A percentile compares a stretch with the other conserved stretches of the same genome.
phyloP scores from a whole-genome alignment of 2,888 invertebrate genomes.

The Eumacrocentrus americanus region DNA sequence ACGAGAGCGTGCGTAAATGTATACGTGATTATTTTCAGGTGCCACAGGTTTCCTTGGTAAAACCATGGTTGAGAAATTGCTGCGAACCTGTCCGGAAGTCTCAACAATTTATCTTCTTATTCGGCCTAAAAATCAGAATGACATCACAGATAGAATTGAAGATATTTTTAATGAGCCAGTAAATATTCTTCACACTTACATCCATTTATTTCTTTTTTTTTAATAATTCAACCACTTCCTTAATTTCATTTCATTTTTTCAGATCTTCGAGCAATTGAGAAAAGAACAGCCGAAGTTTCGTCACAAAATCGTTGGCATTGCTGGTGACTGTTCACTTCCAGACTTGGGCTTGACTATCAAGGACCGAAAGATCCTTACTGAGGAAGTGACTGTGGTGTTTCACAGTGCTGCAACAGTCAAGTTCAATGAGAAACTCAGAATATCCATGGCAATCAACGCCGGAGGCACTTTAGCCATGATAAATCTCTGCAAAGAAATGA shows the following conservation, averaged over 20 bases:
- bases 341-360: constrained; percentile 64
- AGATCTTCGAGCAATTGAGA: constrained; percentile 65
- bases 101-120: constrained; percentile 65
- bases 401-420: constrained; percentile 79
- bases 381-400: constrained; percentile 69
- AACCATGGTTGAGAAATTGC: constrained; percentile 68
- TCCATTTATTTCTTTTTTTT: not conserved
- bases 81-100: constrained; percentile 66
- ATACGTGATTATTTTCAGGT: constrained; percentile 46
- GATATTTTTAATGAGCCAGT: constrained; percentile 70
- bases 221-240: not conserved
- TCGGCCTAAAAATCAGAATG: constrained; percentile 66
- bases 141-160: constrained; percentile 63
- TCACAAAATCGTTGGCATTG: constrained; percentile 66
- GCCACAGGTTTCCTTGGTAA: constrained; percentile 64
- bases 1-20: not conserved
- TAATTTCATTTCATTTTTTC: constrained; percentile 12
- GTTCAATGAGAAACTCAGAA: constrained; percentile 74
- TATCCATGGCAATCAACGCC: constrained; percentile 73
- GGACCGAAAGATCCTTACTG: constrained; percentile 62
- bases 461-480: constrained; percentile 70
- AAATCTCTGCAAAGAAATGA: constrained; percentile 71
- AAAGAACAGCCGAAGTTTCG: constrained; percentile 63
- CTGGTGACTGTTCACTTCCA: constrained; percentile 65
- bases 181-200: constrained; percentile 45